Evolutionary conservation across 2,797 vertebrate species (phyloP).

Genomic region (Podarcis siculus): DNA sequence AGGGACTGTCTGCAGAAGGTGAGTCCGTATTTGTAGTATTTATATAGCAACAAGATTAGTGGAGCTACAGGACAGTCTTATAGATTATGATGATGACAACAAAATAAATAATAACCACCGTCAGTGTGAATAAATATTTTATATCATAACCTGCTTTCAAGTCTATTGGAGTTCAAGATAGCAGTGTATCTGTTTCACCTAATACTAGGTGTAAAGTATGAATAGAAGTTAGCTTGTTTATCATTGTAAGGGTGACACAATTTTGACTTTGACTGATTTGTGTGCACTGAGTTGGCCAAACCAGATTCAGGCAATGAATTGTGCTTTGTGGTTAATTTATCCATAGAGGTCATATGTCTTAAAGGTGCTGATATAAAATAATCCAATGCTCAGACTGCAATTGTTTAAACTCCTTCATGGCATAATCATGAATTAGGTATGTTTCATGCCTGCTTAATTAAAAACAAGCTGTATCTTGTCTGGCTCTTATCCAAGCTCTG

Average conservation of each 20-base stretch:
- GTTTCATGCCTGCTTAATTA: neutral
- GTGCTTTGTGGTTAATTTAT: neutral
- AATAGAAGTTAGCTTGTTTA: neutral
- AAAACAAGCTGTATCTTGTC: neutral
- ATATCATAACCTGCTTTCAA: neutral
- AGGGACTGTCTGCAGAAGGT: constrained; percentile 98
- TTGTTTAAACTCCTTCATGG: neutral
- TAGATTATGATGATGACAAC: neutral
- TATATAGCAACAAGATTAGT: neutral
- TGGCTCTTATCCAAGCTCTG: neutral
- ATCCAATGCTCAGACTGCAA: accelerated
- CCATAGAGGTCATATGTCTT: neutral
- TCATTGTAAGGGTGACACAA: neutral
- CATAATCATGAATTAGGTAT: neutral
- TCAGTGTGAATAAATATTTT: neutral
- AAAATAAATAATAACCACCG: neutral
- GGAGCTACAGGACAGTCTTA: neutral
- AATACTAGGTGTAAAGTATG: neutral
- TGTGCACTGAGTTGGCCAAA: neutral
- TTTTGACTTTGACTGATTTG: neutral
- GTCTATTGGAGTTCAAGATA: neutral
- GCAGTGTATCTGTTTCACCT: neutral
- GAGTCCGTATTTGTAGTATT: constrained; percentile 65
- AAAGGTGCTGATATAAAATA: constrained; percentile 6
- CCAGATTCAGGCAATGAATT: neutral